Base-by-base conservation (phyloP, 2,113 vertebrate species). In the Nerophis lumbriciformis region DNA sequence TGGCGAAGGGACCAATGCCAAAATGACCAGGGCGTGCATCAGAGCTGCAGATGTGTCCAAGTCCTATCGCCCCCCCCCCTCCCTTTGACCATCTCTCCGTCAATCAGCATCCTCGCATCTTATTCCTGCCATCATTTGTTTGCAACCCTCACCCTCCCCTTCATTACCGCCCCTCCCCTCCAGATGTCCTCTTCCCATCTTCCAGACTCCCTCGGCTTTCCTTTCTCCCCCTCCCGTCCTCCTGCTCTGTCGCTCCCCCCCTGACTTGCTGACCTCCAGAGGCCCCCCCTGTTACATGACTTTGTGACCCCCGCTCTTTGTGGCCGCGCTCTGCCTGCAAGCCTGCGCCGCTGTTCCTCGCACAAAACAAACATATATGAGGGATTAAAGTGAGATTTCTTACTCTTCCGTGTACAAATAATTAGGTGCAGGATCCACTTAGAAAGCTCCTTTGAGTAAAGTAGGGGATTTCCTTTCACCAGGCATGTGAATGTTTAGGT, bases 171-270 rank as follows among this genome's bases (percentile, higher is more conserved):
- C 53, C 85, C 82, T 84, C 87, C 85, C 83, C 85, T 86, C 87
- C 87, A 88, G 87, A 88, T 88, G 87, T 87, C 87, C 87, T 68
- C 62, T 55, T 86, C 83, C 87, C 85, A 87, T 88, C 87, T 87
- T 86, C 81, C 87, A 88, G 85, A 88, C 85, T 77, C 83, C 83
- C 81, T 87, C 21, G 12, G 42, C 42, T 61, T 69, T 77, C 78
- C 73, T 84, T 83, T 85, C 79, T 88, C 82, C 81, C 53, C 76
- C 63, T 76, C 61, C 66, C 76, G 82, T 28, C 83, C 85, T 82
- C 76, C 81, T 78, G 80, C 61, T 78, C 59, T 52, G 62, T 75
- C 48, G 0, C 66, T 55, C 73, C 72, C 69, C 78, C 69, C 78
- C 59, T 63, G 85, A 83, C 85, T 85, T 74, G 66, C 68, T 87